Percentiles rank a stretch among this genome's conserved stretches.
Evolutionary conservation across 2,888 invertebrate genomes (phyloP).

Genomic region (Drosophila mulleri): DNA sequence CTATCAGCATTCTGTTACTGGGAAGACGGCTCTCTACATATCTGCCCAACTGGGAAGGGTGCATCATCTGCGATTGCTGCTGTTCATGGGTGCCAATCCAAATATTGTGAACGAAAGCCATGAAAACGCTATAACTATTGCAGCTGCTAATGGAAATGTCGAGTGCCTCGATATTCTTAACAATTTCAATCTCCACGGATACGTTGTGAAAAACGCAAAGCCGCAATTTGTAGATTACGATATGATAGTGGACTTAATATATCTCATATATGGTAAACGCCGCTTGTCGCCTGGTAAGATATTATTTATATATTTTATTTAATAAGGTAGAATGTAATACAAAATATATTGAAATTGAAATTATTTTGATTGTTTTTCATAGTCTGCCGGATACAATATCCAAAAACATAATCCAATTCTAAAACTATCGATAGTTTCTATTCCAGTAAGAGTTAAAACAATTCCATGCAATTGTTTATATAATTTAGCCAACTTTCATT

Average conservation of each 20-base stretch:
- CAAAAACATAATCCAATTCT: background rate
- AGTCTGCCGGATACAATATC: background rate
- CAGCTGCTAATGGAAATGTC: constrained; percentile 30
- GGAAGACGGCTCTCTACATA: constrained; percentile 61
- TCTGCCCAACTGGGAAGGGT: constrained; percentile 53
- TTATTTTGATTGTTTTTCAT: background rate
- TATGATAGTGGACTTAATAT: constrained; percentile 56
- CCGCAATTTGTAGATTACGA: constrained; percentile 59
- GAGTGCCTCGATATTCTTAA: constrained; percentile 60
- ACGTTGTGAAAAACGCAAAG: constrained; percentile 36
- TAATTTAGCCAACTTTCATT: no score
- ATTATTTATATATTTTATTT: background rate
- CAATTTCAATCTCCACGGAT: constrained; percentile 39
- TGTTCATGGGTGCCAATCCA: constrained; percentile 68
- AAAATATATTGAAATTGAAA: background rate
- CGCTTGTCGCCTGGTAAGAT: constrained; percentile 47
- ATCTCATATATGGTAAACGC: constrained; percentile 44
- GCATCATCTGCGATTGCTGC: constrained; percentile 53
- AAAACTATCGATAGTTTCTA: background rate
- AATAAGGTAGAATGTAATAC: background rate
- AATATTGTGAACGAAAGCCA: constrained; percentile 42
- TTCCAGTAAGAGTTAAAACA: background rate
- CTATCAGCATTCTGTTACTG: constrained; percentile 61
- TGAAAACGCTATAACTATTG: constrained; percentile 51
- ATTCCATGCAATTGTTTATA: background rate